phyloP scores from a whole-genome alignment of 1,140 invertebrate species.

The Helicoverpa armigera region DNA sequence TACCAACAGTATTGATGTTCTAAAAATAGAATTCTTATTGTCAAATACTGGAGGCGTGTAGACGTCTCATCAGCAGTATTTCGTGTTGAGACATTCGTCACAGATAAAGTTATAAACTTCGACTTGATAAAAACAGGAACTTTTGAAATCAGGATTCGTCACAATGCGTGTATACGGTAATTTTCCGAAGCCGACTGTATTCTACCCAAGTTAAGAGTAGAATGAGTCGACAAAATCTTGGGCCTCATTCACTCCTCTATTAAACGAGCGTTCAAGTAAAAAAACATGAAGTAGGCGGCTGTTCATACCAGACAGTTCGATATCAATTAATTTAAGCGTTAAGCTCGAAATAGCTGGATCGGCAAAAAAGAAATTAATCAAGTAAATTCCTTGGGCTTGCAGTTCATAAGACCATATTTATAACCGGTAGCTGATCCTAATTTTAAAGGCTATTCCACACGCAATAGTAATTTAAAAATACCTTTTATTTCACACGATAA shows the following conservation, averaged over 20 bases:
- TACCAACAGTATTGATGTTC: neutral
- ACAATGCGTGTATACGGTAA: neutral
- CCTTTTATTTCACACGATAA: constrained; percentile 60
- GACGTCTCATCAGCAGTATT: constrained; percentile 8
- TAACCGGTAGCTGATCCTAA: constrained; percentile 39
- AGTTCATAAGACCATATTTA: constrained; percentile 45
- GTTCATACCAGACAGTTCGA: constrained; percentile 37
- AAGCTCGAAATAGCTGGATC: constrained; percentile 29
- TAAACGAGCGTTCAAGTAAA: constrained; percentile 10
- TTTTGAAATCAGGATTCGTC: constrained; percentile 3
- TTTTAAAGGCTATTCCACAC: constrained; percentile 49
- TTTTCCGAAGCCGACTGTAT: constrained; percentile 9
- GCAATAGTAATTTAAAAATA: constrained; percentile 59
- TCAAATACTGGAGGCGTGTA: neutral
- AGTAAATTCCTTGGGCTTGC: constrained; percentile 25
- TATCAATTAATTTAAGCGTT: constrained; percentile 41
- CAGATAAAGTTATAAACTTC: neutral
- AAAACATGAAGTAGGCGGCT: constrained; percentile 32
- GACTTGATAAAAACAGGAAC: constrained; percentile 3
- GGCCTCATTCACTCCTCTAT: constrained; percentile 25
- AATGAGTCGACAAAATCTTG: constrained; percentile 33
- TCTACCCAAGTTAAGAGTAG: constrained; percentile 10
- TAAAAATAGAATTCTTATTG: constrained; percentile 24
- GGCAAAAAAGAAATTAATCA: constrained; percentile 47
- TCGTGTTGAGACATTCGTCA: constrained; percentile 12